Evolutionary conservation across 2,797 vertebrate species (phyloP).

Genomic region (Notoglanidium macrostoma): DNA sequence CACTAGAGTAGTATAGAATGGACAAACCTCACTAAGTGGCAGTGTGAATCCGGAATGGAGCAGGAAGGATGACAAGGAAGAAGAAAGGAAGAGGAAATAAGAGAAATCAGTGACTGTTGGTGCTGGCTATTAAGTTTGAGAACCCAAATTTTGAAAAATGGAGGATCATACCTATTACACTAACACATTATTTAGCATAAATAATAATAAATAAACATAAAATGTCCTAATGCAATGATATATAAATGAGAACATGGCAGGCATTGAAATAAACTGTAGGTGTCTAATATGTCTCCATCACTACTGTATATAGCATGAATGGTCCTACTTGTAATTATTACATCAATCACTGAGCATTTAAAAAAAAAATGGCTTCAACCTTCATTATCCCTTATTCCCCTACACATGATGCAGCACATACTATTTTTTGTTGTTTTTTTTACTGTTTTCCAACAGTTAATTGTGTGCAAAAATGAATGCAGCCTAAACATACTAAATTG

Average conservation of each 20-base stretch:
- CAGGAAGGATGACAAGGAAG: too few species aligned
- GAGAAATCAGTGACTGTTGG: too few species aligned
- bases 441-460: background rate
- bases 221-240: background rate
- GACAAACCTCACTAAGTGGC: too few species aligned
- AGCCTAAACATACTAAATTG: background rate
- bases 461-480: background rate
- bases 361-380: background rate
- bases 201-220: background rate
- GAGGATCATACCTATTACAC: too few species aligned
- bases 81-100: too few species aligned
- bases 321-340: background rate
- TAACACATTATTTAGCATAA: too few species aligned
- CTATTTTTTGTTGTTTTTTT: too few species aligned
- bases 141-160: too few species aligned
- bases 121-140: too few species aligned
- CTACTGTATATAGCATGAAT: background rate
- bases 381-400: background rate
- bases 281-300: background rate
- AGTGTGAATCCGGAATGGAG: too few species aligned
- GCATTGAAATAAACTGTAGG: background rate
- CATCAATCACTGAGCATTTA: background rate
- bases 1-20: too few species aligned
- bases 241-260: background rate
- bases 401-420: background rate